Evolutionary conservation across 2,113 vertebrate species (phyloP), one percentile per base, ranked within the genome.

Genomic region (Alces alces): DNA sequence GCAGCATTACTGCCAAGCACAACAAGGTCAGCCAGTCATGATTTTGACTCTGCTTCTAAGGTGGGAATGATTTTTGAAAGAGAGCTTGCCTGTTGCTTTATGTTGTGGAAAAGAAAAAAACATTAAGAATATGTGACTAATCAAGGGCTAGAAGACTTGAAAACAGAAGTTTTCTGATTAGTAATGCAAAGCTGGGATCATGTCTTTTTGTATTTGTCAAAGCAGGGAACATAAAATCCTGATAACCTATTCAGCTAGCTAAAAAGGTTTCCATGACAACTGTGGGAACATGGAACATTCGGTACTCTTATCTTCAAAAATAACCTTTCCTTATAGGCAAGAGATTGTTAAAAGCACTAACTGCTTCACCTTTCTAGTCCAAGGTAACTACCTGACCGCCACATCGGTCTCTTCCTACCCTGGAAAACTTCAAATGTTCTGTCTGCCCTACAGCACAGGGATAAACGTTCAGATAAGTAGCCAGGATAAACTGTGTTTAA

Each of bases 291-390:
- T 91, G 10, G 95, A 98, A 97, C 95, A 96, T 92, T 96, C 17
- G 2, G 94, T 97, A 98, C 98, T 97, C 86, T 97, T 98, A 86
- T 98, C 64, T 97, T 98, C 96, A 98, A 98, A 98, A 98, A 98
- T 96, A 97, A 88, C 78, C 89, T 98, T 97, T 98, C 84, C 27
- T 43, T 87, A 83, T 55, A 89, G 78, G 96, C 98, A 95, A 84
- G 92, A 97, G 85, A 97, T 89, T 97, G 96, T 91, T 96, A 94
- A 98, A 96, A 94, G 93, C 90, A 64, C 93, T 95, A 97, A 96
- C 93, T 52, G 82, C 66, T 78, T 89, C 70, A 82, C 76, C 96
- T 98, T 97, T 76, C 86, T 39, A 79, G 73, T 89, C 43, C 86
- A 95, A 87, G 82, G 80, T 93, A 97, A 86, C 93, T 89, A 83